Conservation (phyloP, 37 sponge, comb jelly and placozoan species). For the Spongilla lacustris region DNA sequence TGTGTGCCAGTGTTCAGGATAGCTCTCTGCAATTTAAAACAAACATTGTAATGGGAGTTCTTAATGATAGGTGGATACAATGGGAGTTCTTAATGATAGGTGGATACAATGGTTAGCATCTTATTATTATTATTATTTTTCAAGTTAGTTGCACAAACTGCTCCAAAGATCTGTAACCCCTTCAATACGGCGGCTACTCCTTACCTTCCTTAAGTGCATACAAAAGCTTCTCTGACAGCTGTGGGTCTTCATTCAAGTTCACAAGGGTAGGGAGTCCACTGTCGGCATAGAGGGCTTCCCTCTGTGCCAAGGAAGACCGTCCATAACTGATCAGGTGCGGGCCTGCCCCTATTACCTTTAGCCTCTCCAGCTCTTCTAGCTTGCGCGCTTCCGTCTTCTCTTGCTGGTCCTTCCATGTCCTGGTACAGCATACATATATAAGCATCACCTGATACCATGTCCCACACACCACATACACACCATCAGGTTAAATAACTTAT, state of each 20-base stretch:
- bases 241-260: constrained; percentile 93
- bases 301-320: constrained; percentile 58
- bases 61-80: too few relatives aligned
- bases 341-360: constrained; percentile 52
- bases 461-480: background rate
- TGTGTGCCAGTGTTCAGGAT: too few relatives aligned
- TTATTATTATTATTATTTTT: too few relatives aligned
- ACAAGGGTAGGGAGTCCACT: constrained; percentile 84
- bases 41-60: too few relatives aligned
- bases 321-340: background rate
- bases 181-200: background rate
- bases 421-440: background rate
- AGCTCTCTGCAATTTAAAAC: too few relatives aligned
- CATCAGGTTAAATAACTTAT: background rate
- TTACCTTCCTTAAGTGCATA: constrained; percentile 83
- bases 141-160: too few relatives aligned
- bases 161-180: too few relatives aligned
- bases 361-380: constrained; percentile 69
- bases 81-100: too few relatives aligned
- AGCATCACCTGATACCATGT: background rate
- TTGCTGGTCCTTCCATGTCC: constrained; percentile 80
- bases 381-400: constrained; percentile 64
- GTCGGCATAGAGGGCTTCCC: constrained; percentile 75
- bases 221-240: constrained; percentile 87
- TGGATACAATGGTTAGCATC: too few relatives aligned